Evolutionary conservation across 2,113 vertebrate genomes (phyloP).

Genomic region (Ploceus nigricollis): DNA sequence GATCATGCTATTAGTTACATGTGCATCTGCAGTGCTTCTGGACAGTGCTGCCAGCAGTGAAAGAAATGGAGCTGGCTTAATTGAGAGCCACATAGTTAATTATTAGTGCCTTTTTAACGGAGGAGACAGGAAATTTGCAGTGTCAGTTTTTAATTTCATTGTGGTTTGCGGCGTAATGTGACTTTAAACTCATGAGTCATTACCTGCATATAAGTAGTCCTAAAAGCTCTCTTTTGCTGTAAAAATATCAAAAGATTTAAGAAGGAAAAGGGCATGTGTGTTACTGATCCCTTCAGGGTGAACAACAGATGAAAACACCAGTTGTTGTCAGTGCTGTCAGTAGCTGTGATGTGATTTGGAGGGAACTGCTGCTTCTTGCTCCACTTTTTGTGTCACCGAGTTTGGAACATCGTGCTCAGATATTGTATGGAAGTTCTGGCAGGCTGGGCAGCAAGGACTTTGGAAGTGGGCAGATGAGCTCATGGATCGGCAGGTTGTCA

Average conservation of each 20-base stretch:
- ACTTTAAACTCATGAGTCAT: not conserved
- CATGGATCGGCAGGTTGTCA: not conserved
- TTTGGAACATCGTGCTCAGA: accelerated
- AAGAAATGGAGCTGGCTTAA: constrained; percentile 18
- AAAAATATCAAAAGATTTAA: not conserved
- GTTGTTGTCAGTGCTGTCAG: not conserved
- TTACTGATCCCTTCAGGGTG: not conserved
- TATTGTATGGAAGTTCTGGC: not conserved
- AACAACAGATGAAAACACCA: not conserved
- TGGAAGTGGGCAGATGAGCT: not conserved
- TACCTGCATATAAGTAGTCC: not conserved
- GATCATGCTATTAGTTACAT: not conserved
- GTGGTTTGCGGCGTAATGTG: not conserved
- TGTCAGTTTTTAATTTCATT: constrained; percentile 39
- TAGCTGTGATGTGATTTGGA: not conserved
- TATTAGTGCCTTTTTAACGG: not conserved
- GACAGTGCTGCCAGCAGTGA: not conserved
- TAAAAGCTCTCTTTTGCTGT: not conserved
- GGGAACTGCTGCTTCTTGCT: not conserved
- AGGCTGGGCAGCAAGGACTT: not conserved
- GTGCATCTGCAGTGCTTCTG: not conserved
- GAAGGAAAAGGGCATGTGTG: not conserved
- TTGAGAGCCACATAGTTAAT: constrained; percentile 32
- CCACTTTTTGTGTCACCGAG: not conserved
- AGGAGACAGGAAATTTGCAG: not conserved